Percentiles rank a stretch among this genome's conserved stretches.
Evolutionary conservation across 2,888 invertebrate genomes (phyloP).

Genomic region (Eilema sororculum): DNA sequence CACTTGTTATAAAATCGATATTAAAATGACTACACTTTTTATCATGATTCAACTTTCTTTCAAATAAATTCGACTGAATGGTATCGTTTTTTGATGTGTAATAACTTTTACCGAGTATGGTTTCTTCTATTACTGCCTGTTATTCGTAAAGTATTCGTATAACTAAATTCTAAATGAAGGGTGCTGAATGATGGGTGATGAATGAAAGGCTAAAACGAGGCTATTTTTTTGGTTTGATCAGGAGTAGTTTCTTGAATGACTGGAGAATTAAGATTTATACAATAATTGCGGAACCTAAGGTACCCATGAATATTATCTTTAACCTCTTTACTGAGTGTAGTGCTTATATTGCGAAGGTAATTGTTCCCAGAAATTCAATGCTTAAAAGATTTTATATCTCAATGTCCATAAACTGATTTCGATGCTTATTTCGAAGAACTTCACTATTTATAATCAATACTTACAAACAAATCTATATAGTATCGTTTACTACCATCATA

Average conservation of each 20-base stretch:
- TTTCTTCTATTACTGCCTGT: neutral
- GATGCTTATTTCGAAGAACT: neutral
- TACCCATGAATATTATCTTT: neutral
- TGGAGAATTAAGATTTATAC: too few species aligned
- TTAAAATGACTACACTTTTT: conserved; percentile 11
- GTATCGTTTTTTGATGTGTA: neutral
- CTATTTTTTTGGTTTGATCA: too few species aligned
- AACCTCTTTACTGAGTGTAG: neutral
- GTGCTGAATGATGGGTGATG: too few species aligned
- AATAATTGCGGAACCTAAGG: too few species aligned
- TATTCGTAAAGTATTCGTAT: neutral
- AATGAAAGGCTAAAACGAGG: too few species aligned
- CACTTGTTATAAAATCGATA: conserved; percentile 8
- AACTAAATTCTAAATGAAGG: too few species aligned
- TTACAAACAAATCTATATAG: neutral
- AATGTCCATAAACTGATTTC: neutral
- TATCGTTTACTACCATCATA: conserved; percentile 18
- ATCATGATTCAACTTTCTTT: conserved; percentile 13
- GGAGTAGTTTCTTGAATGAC: too few species aligned
- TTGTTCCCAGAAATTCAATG: neutral
- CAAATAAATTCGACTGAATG: conserved; percentile 5
- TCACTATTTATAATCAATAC: too few species aligned
- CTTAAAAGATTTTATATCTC: neutral
- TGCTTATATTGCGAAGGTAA: neutral
- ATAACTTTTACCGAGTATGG: neutral